Evolutionary conservation across 2,797 vertebrate species (phyloP).

Genomic region (Uromys caudimaculatus): DNA sequence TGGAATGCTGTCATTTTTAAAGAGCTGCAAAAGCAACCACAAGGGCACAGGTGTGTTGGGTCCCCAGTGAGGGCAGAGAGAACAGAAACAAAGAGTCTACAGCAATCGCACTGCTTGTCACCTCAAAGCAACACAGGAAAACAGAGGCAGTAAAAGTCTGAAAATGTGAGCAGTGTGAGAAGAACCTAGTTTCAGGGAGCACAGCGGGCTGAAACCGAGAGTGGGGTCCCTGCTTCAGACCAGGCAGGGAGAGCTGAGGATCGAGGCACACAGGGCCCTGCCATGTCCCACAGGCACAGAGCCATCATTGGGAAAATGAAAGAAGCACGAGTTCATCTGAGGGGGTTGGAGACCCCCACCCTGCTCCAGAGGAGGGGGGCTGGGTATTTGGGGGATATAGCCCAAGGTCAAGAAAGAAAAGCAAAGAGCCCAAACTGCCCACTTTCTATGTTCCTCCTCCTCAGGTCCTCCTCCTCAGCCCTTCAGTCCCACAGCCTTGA

Average conservation of each 20-base stretch:
- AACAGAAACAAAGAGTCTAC: background rate
- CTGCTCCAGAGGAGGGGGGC: background rate
- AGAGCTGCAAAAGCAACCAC: background rate
- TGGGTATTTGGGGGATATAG: background rate
- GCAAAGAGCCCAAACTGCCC: background rate
- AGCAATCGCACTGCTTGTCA: conserved; percentile 32
- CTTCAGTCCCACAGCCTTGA: background rate
- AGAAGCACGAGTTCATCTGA: background rate
- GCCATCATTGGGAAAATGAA: background rate
- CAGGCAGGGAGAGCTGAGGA: background rate
- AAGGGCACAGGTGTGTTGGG: background rate
- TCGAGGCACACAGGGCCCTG: background rate
- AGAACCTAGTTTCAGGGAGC: background rate
- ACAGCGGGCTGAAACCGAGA: conserved; percentile 2
- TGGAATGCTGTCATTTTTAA: background rate
- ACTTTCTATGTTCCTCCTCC: background rate
- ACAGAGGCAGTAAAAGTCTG: background rate
- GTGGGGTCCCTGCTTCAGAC: background rate
- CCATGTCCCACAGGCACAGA: background rate
- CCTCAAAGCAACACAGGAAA: conserved; percentile 33
- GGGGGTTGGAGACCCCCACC: too few relatives aligned
- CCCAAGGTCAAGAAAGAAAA: background rate
- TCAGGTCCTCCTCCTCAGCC: background rate
- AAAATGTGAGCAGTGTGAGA: conserved; percentile 3
- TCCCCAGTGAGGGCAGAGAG: background rate